Percentiles rank a stretch among this genome's conserved stretches.
These are phyloP conservation scores for Eurytoma adleriae DNA, from an alignment of 2,888 invertebrate species.

Conservation along the genomic window DNA sequence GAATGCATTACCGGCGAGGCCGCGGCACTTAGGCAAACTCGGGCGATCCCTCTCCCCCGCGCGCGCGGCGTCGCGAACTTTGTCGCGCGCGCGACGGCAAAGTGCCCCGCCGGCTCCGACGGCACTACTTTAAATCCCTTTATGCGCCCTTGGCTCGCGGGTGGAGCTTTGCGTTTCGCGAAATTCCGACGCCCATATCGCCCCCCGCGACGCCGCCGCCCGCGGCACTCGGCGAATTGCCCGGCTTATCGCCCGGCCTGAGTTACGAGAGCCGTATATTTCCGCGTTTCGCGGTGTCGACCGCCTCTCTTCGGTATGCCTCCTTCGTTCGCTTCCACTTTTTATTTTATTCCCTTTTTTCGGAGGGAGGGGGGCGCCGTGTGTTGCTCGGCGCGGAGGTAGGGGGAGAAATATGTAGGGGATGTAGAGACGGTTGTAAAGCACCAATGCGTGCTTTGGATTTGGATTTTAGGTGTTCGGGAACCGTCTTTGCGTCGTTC, in stretches of 20 bases:
- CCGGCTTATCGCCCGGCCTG: constrained; percentile 52
- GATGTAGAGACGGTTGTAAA: constrained; percentile 29
- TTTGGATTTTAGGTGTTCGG: constrained; percentile 26
- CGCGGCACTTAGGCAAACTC: constrained; percentile 38
- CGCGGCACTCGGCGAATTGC: constrained; percentile 52
- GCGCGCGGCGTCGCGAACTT: constrained; percentile 28
- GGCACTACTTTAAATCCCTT: constrained; percentile 50
- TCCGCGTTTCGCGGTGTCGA: constrained; percentile 14
- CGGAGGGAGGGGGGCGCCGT: not conserved
- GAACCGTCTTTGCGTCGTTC: constrained; percentile 2
- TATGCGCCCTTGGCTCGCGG: constrained; percentile 44
- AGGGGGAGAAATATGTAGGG: not conserved
- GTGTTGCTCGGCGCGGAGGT: not conserved
- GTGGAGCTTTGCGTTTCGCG: constrained; percentile 41
- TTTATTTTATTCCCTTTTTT: not conserved
- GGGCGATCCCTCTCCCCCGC: not conserved
- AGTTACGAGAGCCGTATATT: constrained; percentile 51
- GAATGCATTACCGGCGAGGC: constrained; percentile 35
- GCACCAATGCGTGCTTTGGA: not conserved
- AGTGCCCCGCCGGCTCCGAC: constrained; percentile 11
- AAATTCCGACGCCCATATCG: constrained; percentile 42
- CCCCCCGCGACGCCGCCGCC: not conserved
- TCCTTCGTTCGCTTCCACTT: not conserved
- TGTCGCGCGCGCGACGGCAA: constrained; percentile 37
- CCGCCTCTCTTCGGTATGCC: not conserved